Evolutionary conservation across 1,140 invertebrate species (phyloP), one percentile per base, ranked within the genome.

Genomic region (Amyelois transitella): DNA sequence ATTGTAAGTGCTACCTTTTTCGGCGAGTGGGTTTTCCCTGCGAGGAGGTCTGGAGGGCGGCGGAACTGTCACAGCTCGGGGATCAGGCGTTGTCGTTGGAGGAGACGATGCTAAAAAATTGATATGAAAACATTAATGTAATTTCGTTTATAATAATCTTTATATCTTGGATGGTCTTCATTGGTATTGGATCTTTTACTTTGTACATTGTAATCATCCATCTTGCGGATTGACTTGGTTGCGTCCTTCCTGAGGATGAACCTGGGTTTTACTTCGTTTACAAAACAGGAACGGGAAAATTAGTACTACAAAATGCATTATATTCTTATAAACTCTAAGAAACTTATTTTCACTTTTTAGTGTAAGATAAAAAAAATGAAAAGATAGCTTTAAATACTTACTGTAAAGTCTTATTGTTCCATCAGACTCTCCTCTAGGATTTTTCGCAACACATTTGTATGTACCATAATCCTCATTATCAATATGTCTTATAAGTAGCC

Each of bases 381-480:
- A n/a, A 38, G 4, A 38, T 14, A 38, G 3, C 12, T 32, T 6
- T 32, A 32, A 38, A 38, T 56, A 94, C 95, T 95, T 91, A 97
- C 96, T 94, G 81, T 97, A 97, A 45, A 97, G 89, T 70, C 95
- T 91, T 74, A 98, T 97, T 38, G 93, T 94, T 43, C 96, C 96
- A 77, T 98, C 96, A 5, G 96, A 97, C 84, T 97, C 96, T 58
- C 96, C 96, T 51, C 96, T 90, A 19, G 95, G 95, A 91, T 97
- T 97, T 88, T 97, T 97, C 32, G 96, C 96, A 1, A 97, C 94
- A 79, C 96, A 98, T 83, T 96, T 97, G 88, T 97, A 97, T 49
- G 92, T 94, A 10, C 95, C 96, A 76, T 95, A 96, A 84, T 97
- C 95, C 69, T 88, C 91, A 53, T 92, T 92, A 69, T 92, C 89